Conservation (phyloP, 2,888 invertebrate species). For the Pachymerium ferrugineum region DNA sequence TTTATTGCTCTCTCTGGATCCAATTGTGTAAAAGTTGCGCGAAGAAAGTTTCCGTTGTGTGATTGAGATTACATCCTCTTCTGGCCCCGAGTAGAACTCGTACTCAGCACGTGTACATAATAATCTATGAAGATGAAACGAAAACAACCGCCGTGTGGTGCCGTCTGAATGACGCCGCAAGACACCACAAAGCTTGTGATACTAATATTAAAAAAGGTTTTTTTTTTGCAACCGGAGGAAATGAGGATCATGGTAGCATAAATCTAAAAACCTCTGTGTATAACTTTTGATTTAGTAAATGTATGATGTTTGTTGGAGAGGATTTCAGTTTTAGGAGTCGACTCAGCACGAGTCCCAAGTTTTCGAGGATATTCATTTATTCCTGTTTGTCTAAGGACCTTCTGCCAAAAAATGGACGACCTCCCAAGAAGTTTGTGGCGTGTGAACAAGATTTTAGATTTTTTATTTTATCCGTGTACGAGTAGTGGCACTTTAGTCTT, state of each 20-base stretch:
- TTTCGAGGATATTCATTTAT: no score
- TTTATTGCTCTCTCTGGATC: conserved; percentile 17
- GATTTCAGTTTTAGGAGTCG: no score
- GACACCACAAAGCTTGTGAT: not conserved
- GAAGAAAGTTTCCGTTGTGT: conserved; percentile 14
- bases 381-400: no score
- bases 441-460: not conserved
- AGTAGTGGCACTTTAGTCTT: no score
- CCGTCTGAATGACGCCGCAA: conserved; percentile 23
- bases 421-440: not conserved
- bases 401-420: not conserved
- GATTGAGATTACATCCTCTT: conserved; percentile 14
- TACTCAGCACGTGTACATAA: conserved; percentile 23
- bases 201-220: conserved; percentile 16
- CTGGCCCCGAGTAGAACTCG: conserved; percentile 2
- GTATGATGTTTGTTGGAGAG: not conserved
- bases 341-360: not conserved
- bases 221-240: not conserved
- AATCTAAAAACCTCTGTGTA: not conserved
- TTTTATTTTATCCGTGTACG: not conserved
- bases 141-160: conserved; percentile 27
- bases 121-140: conserved; percentile 5
- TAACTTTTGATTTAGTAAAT: not conserved
- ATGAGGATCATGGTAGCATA: not conserved
- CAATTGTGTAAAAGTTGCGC: conserved; percentile 13